These are phyloP conservation scores for Triops longicaudatus DNA, from an alignment of 1,140 invertebrate species.

Conservation along the genomic window DNA sequence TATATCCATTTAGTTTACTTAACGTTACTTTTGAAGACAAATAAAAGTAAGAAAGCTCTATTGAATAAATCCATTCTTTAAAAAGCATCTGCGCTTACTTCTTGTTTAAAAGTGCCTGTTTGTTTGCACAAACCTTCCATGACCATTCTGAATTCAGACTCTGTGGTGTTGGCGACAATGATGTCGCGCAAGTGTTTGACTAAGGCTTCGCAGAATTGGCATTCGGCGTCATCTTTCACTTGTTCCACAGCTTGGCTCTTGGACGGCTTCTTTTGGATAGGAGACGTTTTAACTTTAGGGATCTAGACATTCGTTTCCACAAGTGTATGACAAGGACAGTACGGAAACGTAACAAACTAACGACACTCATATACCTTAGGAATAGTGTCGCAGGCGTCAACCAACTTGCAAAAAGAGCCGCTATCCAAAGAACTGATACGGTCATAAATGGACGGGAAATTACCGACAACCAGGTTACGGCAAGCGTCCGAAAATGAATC, in stretches of 20 bases:
- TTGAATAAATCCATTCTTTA: background rate
- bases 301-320: background rate
- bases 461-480: conserved; percentile 55
- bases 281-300: conserved; percentile 8
- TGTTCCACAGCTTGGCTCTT: background rate
- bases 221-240: conserved; percentile 54
- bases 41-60: too few relatives aligned
- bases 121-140: conserved; percentile 70
- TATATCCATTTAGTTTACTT: too few relatives aligned
- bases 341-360: background rate
- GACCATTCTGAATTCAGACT: conserved; percentile 66
- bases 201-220: conserved; percentile 72
- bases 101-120: conserved; percentile 51
- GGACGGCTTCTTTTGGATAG: background rate
- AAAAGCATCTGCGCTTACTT: conserved; percentile 36
- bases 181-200: conserved; percentile 67
- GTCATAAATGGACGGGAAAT: conserved; percentile 43
- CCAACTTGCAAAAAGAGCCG: background rate
- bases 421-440: background rate
- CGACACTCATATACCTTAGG: background rate
- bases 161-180: conserved; percentile 74
- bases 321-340: background rate
- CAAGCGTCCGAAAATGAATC: conserved; percentile 68
- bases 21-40: too few relatives aligned
- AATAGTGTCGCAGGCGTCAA: background rate